Percentiles rank a stretch among this genome's conserved stretches.
phyloP scores from a whole-genome alignment of 2,888 invertebrate genomes.

The Caradrina kadenii region DNA sequence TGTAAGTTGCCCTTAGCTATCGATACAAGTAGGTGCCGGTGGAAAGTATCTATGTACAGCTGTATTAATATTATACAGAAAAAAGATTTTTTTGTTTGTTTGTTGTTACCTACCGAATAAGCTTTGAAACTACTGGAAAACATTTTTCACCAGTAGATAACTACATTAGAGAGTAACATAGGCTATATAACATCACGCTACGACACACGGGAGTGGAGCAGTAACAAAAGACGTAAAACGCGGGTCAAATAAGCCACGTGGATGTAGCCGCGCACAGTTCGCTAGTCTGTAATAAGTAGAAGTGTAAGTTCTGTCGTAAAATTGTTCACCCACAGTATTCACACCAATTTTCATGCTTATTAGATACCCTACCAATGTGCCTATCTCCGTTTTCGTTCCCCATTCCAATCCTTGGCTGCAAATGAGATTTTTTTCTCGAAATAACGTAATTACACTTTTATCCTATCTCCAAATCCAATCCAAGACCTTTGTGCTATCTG shows the following conservation, averaged over 20 bases:
- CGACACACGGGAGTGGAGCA: too few relatives aligned
- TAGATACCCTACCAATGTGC: conserved; percentile 42
- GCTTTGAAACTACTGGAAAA: too few relatives aligned
- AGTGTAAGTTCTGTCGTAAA: conserved; percentile 1
- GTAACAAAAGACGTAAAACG: too few relatives aligned
- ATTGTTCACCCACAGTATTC: conserved; percentile 22
- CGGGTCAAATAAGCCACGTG: too few relatives aligned
- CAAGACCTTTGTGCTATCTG: conserved; percentile 52
- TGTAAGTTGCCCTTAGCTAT: not conserved
- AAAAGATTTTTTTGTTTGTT: too few relatives aligned
- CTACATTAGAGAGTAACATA: too few relatives aligned
- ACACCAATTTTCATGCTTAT: conserved; percentile 44
- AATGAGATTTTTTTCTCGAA: conserved; percentile 49
- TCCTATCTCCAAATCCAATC: conserved; percentile 46
- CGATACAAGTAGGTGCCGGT: not conserved
- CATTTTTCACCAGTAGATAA: too few relatives aligned
- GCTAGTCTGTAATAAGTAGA: conserved; percentile 11
- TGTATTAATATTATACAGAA: too few relatives aligned
- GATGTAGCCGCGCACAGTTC: too few relatives aligned
- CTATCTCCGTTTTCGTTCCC: conserved; percentile 35
- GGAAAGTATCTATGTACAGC: too few relatives aligned
- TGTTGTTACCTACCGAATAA: too few relatives aligned
- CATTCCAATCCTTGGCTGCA: conserved; percentile 43
- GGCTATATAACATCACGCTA: too few relatives aligned
- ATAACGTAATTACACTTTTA: conserved; percentile 53